Conservation (phyloP, 1,140 invertebrate species). For the Diploscapter pachys region DNA sequence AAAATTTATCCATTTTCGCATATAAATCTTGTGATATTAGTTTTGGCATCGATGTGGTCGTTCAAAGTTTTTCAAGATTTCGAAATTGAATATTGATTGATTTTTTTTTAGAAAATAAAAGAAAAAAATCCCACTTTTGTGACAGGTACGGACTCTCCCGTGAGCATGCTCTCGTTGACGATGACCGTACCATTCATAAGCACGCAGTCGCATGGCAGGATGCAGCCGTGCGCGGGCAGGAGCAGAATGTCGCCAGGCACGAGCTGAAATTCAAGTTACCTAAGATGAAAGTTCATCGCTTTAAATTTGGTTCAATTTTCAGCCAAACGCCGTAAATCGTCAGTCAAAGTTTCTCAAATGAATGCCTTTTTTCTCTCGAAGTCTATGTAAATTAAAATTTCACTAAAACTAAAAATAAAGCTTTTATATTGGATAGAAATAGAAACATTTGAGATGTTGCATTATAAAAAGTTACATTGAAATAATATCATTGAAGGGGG, state of each 20-base stretch:
- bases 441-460: background rate
- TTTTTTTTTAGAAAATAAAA: background rate
- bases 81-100: too few relatives aligned
- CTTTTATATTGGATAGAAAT: constrained; percentile 1
- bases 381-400: too few relatives aligned
- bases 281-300: too few relatives aligned
- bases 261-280: constrained; percentile 59
- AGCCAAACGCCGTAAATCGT: too few relatives aligned
- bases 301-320: too few relatives aligned
- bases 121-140: constrained; percentile 51
- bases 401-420: background rate
- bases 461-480: too few relatives aligned
- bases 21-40: constrained; percentile 31
- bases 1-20: too few relatives aligned
- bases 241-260: constrained; percentile 86
- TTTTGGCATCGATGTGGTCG: constrained; percentile 57
- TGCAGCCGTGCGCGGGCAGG: constrained; percentile 76
- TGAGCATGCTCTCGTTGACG: constrained; percentile 65
- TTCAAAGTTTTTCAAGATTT: background rate
- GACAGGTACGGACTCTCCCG: constrained; percentile 56
- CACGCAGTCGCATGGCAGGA: constrained; percentile 87
- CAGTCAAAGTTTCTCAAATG: too few relatives aligned
- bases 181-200: constrained; percentile 84
- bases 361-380: too few relatives aligned
- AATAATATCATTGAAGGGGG: too few relatives aligned